Percentiles rank a stretch among this genome's conserved stretches.
These are phyloP conservation scores for Tapirus terrestris DNA, from an alignment of 2,113 vertebrate genomes.

Conservation along the genomic window DNA sequence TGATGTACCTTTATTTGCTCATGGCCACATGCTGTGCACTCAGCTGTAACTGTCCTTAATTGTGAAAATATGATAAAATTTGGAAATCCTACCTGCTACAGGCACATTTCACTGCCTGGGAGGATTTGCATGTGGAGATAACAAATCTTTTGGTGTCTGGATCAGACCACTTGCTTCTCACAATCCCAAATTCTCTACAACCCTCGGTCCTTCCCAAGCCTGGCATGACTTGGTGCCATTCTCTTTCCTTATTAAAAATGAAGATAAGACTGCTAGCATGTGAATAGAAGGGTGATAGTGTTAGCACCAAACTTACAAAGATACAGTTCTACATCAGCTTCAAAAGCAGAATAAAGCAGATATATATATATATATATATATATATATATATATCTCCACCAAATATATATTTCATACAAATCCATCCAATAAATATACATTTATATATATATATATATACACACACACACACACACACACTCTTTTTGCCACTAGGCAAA, in stretches of 20 bases:
- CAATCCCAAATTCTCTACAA: background rate
- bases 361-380: no score
- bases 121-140: background rate
- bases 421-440: no score
- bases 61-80: conserved; percentile 15
- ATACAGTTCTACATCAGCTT: background rate
- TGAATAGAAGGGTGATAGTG: background rate
- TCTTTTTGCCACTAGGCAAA: background rate
- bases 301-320: background rate
- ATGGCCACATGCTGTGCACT: background rate
- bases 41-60: background rate
- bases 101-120: background rate
- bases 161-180: background rate
- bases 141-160: background rate
- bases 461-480: no score
- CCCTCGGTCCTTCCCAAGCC: accelerated
- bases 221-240: background rate
- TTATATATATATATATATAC: no score
- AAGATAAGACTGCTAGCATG: background rate
- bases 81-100: background rate
- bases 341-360: background rate
- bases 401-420: no score
- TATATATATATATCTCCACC: background rate
- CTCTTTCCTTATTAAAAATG: background rate
- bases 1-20: background rate